Base-by-base conservation (phyloP, 30 jellyfish, hydroid and myxozoan species). In the Chrysaora quinquecirrha region DNA sequence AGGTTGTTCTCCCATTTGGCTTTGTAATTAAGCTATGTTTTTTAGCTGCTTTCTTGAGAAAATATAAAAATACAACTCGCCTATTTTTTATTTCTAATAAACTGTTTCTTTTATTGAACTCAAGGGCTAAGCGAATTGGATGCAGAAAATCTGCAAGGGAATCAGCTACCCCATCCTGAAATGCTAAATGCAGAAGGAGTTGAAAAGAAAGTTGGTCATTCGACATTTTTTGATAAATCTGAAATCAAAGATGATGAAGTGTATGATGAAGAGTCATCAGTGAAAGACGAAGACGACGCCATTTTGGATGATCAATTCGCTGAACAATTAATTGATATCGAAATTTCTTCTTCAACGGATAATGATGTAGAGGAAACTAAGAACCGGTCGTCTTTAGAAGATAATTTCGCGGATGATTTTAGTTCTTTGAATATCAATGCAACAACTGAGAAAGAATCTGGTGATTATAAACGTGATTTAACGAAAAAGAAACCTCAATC, bases 181-280 rank as follows among this genome's bases (percentile, higher is more conserved):
- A 9, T 60, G n/a, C n/a, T n/a, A n/a, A n/a, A n/a, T n/a, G n/a
- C 50, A 0, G 64, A 38, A 16, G 32, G 32, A 18, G 76, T 23
- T 14, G 88, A 64, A 18, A 73, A 63, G 34, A 84, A 31, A 66
- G 78, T 64, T 62, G 95, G 95, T 1, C 50, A 86, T 7, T 73
- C 88, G 18, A 73, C 89, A 20, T 84, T 84, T 62, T 84, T 84
- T 35, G 89, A 84, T 47, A 47, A 9, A 43, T 14, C 54, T 38
- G 54, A 38, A n/a, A n/a, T n/a, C 54, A 38, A 38, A 38, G 54
- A 3, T 38, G 14, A 38, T 6, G 54, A 38, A 14, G 54, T 3
- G 54, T 3, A 14, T 14, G 54, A 38, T 6, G 54, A 38, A 38
- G 54, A 38, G 54, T 6, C 6, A 14, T 3, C 14, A 6, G 14